A percentile compares a stretch with the other conserved stretches of the same genome.
These are phyloP conservation scores for Xestia rhomboidea DNA, from an alignment of 2,888 invertebrate genomes.

Conservation along the genomic window DNA sequence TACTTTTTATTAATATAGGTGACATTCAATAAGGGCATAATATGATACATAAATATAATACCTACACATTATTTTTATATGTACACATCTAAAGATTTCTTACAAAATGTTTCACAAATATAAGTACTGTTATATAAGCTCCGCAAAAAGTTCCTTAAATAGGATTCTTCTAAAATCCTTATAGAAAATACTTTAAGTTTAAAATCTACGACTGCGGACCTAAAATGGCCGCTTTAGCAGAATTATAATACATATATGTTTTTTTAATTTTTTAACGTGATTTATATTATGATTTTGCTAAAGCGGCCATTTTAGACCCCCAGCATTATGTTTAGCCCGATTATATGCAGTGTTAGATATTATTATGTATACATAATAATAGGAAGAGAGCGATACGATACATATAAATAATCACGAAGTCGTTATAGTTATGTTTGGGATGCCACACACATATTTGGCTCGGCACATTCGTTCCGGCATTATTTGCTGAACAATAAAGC, in stretches of 20 bases:
- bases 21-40: constrained; percentile 19
- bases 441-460: neutral
- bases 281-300: too few species aligned
- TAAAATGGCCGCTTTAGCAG: too few species aligned
- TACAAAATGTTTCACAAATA: constrained; percentile 51
- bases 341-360: constrained; percentile 29
- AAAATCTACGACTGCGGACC: constrained; percentile 3
- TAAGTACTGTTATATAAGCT: constrained; percentile 42
- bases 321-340: constrained; percentile 3
- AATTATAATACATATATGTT: too few species aligned
- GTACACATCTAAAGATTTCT: constrained; percentile 38
- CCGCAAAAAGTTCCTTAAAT: constrained; percentile 28
- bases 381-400: constrained; percentile 42
- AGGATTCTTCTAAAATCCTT: constrained; percentile 6
- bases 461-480: neutral
- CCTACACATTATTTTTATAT: constrained; percentile 12
- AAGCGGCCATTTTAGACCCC: too few species aligned
- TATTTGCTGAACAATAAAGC: constrained; percentile 5
- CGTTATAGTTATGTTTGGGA: neutral
- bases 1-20: neutral
- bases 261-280: too few species aligned
- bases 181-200: constrained; percentile 33
- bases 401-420: constrained; percentile 19
- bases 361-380: constrained; percentile 31
- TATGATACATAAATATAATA: constrained; percentile 14